Base-by-base conservation (phyloP, 1,140 invertebrate genomes). In the Cyclargus thomasi region DNA sequence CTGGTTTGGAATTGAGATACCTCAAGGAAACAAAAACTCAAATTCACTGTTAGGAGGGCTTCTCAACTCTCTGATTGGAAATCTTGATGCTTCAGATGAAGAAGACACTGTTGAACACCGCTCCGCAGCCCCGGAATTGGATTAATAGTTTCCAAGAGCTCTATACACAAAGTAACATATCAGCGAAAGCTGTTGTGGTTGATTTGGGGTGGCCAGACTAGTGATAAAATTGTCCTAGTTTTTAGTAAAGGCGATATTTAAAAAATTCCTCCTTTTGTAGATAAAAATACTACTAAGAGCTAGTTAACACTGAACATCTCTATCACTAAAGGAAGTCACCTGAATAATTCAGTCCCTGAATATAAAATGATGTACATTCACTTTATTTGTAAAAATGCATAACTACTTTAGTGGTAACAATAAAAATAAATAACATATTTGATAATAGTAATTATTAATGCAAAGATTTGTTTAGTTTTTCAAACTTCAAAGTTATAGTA, bases 1-100 rank as follows among this genome's bases (percentile, higher is more conserved):
- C 66, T 90, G 88, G 88, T 90, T 90, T 77, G 85, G 82, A 10
- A 88, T 90, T 75, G 82, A 84, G 73, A 76, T 84, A 57, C 81
- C 77, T 63, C 74, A 77, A 65, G 73, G 75, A 7, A 77, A 75
- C 22, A 83, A 71, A 64, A 84, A 82, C 71, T 62, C 76, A 20
- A 83, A 80, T 62, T 81, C 83, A 62, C 67, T 88, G 71, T 81
- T 90, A 72, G 82, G 84, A 64, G 86, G 86, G 8, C 73, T 90
- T 11, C 67, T 90, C 4, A 88, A 86, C 67, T 81, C 88, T 62
- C 87, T 90, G 39, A 88, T 88, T 63, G 86, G 86, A 57, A 86
- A 88, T 69, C 78, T 76, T 35, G 86, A 87, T 59, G 83, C 83
- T 76, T 87, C 85, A 64, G 88, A 88, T 76, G 86, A 90, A 57